Conservation (phyloP, 2,113 vertebrate genomes). For the Ochotona princeps region DNA sequence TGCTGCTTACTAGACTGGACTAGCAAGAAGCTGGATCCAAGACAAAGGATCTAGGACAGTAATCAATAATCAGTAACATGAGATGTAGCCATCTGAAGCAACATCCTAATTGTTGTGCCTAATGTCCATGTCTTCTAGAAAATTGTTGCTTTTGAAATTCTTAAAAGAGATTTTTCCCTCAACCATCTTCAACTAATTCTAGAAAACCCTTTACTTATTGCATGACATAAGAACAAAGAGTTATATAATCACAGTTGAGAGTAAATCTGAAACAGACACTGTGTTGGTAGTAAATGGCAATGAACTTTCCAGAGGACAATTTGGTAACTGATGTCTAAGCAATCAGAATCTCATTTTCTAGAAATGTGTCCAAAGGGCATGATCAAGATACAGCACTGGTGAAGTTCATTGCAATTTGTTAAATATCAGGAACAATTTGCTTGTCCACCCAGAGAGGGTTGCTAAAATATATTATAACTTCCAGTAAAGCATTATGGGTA, state of each 20-base stretch:
- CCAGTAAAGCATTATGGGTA: background rate
- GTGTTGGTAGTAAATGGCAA: background rate
- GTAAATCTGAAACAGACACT: background rate
- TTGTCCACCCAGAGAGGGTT: background rate
- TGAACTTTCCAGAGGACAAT: background rate
- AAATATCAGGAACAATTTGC: background rate
- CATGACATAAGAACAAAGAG: background rate
- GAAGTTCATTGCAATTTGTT: background rate
- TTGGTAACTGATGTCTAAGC: background rate
- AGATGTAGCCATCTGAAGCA: too few relatives aligned
- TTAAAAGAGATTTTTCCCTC: conserved; percentile 59
- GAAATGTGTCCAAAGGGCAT: background rate
- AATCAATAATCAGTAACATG: too few relatives aligned
- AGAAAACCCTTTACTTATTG: conserved; percentile 1
- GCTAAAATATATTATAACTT: background rate
- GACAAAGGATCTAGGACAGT: too few relatives aligned
- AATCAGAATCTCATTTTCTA: background rate
- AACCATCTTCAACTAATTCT: conserved; percentile 37
- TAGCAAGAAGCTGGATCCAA: too few relatives aligned
- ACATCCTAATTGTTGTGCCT: too few relatives aligned
- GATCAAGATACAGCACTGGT: background rate
- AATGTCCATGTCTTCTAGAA: background rate
- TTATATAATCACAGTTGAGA: background rate
- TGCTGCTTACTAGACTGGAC: too few relatives aligned
- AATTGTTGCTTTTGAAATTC: conserved; percentile 54